Evolutionary conservation across 2,888 invertebrate species (phyloP).

Genomic region (Neoaliturus tenellus): DNA sequence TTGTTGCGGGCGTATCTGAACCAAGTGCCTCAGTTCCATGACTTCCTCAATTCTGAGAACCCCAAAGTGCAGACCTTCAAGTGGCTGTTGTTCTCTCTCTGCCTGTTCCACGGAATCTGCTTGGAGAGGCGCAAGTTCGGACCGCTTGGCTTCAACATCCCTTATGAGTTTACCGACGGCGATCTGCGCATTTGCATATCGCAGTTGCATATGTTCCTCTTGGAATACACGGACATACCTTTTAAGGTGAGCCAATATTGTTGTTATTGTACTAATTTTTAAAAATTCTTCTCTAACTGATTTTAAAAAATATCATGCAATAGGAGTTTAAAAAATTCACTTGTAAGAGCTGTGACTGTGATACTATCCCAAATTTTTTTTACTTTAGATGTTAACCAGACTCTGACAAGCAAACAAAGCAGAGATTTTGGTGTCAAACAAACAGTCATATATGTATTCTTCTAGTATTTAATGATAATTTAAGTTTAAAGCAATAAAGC

Average conservation of each 20-base stretch:
- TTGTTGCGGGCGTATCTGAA: constrained; percentile 79
- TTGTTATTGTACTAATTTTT: too few relatives aligned
- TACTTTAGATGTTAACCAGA: too few relatives aligned
- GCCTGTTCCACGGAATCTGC: constrained; percentile 90
- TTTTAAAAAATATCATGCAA: too few relatives aligned
- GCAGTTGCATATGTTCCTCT: constrained; percentile 86
- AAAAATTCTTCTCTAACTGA: too few relatives aligned
- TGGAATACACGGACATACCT: constrained; percentile 87
- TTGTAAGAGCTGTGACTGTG: too few relatives aligned
- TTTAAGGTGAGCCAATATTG: constrained; percentile 76
- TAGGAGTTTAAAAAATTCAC: too few relatives aligned
- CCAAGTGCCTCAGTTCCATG: constrained; percentile 79
- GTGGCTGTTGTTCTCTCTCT: constrained; percentile 87
- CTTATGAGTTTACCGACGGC: constrained; percentile 93
- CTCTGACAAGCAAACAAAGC: too few relatives aligned
- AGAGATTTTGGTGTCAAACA: too few relatives aligned
- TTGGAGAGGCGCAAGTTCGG: constrained; percentile 91
- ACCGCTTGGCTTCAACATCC: constrained; percentile 92
- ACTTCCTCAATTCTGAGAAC: constrained; percentile 77
- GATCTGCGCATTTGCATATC: constrained; percentile 91
- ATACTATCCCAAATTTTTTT: too few relatives aligned
- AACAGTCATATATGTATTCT: too few relatives aligned
- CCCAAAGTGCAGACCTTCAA: constrained; percentile 81
- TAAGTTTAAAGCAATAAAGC: too few relatives aligned
- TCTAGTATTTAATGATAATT: too few relatives aligned